Evolutionary conservation across 1,140 invertebrate species (phyloP), one percentile per base, ranked within the genome.

Genomic region (Periplaneta americana): DNA sequence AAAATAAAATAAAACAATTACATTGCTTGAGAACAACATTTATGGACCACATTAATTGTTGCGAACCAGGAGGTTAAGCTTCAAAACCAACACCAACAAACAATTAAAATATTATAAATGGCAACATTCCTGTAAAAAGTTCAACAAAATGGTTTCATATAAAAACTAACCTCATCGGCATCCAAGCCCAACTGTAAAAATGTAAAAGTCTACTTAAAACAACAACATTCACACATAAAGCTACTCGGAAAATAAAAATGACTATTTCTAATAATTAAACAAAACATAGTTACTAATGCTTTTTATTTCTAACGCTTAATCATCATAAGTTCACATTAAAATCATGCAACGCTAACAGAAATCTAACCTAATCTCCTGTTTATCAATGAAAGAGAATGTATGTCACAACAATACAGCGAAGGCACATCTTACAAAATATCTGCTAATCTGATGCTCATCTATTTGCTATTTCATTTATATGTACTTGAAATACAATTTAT

Each of bases 151-250:
- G 22, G 22, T 66, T 66, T n/a, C 28, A n/a, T 66, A 66, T 66
- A n/a, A 48, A n/a, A 88, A 89, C 93, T 95, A 94, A 90, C 94
- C 94, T 95, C 94, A 91, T 95, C 93, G 91, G 93, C 94, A 92
- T 94, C 93, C 93, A 94, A 93, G 93, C 93, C 93, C 93, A 94
- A 93, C 94, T 95, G 94, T 91, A 84, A 84, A 76, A 84, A 80
- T 76, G n/a, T 79, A 33, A 39, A 79, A n/a, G n/a, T n/a, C n/a
- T n/a, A n/a, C n/a, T n/a, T n/a, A n/a, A 37, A 34, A 79, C 33
- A 79, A 34, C 36, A 34, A 28, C 35, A 66, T 36, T 37, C 36
- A 75, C 32, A 79, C 34, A 79, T 57, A 28, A 34, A 34, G 34
- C 75, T 79, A 18, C 35, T 34, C 36, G 18, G 35, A 33, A 75